A percentile compares a stretch with the other conserved stretches of the same genome.
phyloP scores from a whole-genome alignment of 2,113 vertebrate species.

The Tinamus guttatus region DNA sequence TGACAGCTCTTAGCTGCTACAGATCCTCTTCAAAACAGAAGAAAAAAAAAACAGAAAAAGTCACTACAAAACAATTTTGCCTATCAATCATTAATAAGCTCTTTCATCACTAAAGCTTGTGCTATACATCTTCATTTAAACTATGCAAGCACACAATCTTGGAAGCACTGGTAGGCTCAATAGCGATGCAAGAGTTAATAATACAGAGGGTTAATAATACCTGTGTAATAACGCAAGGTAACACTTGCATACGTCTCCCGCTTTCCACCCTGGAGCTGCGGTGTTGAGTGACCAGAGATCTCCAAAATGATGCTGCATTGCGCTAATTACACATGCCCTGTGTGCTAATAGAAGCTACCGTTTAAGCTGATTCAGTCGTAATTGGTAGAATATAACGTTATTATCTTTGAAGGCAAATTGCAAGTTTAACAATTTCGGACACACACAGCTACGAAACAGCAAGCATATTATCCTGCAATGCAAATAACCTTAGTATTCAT shows the following conservation, averaged over 20 bases:
- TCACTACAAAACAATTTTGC: background rate
- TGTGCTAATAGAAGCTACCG: background rate
- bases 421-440: conserved; percentile 52
- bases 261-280: background rate
- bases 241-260: background rate
- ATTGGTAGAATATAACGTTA: background rate
- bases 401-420: background rate
- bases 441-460: background rate
- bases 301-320: background rate
- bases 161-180: background rate
- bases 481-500: background rate
- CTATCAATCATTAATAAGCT: background rate
- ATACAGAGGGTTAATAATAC: background rate
- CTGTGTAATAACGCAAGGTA: background rate
- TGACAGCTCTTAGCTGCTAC: background rate
- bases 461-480: background rate
- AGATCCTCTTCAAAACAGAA: background rate
- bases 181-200: background rate
- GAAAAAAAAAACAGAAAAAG: background rate
- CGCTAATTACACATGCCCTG: background rate
- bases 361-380: background rate
- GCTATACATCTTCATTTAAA: background rate
- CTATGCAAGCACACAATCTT: background rate
- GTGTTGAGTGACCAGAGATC: background rate
- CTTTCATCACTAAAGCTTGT: background rate